Percentiles rank a stretch among this genome's conserved stretches.
phyloP scores from a whole-genome alignment of 2,113 vertebrate species.

The Erythrolamprus reginae region DNA sequence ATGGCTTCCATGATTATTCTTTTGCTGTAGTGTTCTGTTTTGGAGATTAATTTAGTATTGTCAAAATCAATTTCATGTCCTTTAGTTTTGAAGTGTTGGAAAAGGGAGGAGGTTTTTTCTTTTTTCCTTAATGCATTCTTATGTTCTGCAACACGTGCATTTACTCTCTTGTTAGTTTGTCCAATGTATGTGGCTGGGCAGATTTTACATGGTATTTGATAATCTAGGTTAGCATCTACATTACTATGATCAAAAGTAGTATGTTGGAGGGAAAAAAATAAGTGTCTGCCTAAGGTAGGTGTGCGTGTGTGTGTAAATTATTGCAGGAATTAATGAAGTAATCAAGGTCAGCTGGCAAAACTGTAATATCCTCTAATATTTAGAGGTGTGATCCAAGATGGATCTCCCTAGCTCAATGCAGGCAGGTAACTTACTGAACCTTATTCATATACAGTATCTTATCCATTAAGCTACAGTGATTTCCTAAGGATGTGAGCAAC shows the following conservation, averaged over 20 bases:
- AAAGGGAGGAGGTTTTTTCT: too few relatives aligned
- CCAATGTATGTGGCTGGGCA: too few relatives aligned
- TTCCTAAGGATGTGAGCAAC: neutral
- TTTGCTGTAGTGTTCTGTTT: too few relatives aligned
- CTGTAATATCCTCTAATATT: neutral
- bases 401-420: neutral
- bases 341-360: neutral
- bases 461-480: neutral
- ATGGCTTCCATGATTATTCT: too few relatives aligned
- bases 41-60: too few relatives aligned
- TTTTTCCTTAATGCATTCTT: too few relatives aligned
- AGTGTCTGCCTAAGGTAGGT: neutral
- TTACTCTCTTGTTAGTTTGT: too few relatives aligned
- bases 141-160: too few relatives aligned
- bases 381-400: neutral
- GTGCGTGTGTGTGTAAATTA: neutral
- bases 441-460: neutral
- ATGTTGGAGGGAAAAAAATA: neutral
- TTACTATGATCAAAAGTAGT: neutral
- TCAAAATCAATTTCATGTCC: too few relatives aligned
- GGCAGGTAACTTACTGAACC: neutral
- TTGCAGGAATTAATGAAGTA: neutral
- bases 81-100: too few relatives aligned
- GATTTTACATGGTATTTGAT: too few relatives aligned
- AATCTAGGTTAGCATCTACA: neutral